Conservation (phyloP, 2,888 invertebrate genomes). For the Bembecia ichneumoniformis region DNA sequence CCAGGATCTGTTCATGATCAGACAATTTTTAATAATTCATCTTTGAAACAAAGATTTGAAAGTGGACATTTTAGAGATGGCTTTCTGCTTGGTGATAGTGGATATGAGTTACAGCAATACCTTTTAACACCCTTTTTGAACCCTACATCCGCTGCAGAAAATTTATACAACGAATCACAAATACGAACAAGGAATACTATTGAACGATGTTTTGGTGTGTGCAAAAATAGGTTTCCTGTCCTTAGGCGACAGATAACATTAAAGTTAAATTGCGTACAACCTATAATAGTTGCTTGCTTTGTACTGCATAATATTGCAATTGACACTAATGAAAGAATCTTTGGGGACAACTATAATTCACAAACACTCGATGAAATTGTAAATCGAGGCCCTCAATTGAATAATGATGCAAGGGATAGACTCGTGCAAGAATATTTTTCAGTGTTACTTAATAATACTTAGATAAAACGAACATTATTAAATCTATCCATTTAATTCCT, state of each 20-base stretch:
- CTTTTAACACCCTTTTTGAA: background rate
- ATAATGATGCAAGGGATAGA: background rate
- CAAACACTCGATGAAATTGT: background rate
- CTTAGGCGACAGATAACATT: background rate
- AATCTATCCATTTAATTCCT: slow-evolving; percentile 4
- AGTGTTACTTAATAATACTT: background rate
- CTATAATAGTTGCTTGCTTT: background rate
- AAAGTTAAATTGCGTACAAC: background rate
- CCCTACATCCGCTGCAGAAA: background rate
- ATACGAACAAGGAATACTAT: background rate
- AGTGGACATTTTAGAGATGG: background rate
- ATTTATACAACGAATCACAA: background rate
- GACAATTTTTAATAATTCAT: background rate
- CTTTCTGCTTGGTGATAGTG: background rate
- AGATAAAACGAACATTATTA: background rate
- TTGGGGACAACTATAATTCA: background rate
- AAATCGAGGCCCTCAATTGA: background rate
- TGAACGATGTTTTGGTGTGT: background rate
- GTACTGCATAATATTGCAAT: background rate
- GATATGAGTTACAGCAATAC: background rate
- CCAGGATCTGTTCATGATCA: background rate
- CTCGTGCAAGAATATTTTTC: background rate
- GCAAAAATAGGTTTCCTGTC: background rate
- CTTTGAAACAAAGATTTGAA: background rate
- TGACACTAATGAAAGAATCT: background rate